Evolutionary conservation across 1,140 invertebrate genomes (phyloP).

Genomic region (Pristionchus pacificus): DNA sequence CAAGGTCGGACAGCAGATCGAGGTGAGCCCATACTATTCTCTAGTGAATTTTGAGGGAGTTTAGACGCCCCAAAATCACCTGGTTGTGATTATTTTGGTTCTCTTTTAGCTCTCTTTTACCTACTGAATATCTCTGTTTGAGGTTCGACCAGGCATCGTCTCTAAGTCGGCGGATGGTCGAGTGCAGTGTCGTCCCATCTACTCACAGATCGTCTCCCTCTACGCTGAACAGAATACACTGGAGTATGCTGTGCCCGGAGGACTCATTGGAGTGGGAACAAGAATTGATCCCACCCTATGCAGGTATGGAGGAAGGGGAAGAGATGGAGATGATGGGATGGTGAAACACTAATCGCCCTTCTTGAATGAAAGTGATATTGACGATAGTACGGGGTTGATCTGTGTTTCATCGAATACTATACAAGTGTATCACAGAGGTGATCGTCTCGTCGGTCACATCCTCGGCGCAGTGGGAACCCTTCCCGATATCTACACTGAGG

Average conservation of each 20-base stretch:
- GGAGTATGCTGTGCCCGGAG: constrained; percentile 96
- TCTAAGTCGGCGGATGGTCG: constrained; percentile 93
- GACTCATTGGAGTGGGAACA: constrained; percentile 88
- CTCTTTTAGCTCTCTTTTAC: too few relatives aligned
- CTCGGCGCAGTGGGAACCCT: constrained; percentile 92
- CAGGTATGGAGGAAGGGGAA: constrained; percentile 41
- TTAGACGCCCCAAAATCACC: too few relatives aligned
- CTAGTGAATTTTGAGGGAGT: too few relatives aligned
- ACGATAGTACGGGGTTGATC: too few relatives aligned
- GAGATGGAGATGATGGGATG: too few relatives aligned
- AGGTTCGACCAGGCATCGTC: constrained; percentile 83
- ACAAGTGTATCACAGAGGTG: constrained; percentile 67
- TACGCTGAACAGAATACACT: constrained; percentile 98
- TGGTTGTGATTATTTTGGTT: too few relatives aligned
- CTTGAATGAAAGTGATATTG: too few relatives aligned
- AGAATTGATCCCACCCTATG: constrained; percentile 98
- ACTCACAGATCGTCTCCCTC: constrained; percentile 92
- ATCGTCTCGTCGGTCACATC: constrained; percentile 88
- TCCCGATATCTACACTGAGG: constrained; percentile 92
- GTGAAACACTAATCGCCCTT: too few relatives aligned
- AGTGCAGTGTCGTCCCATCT: constrained; percentile 89
- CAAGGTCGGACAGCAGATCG: constrained; percentile 77
- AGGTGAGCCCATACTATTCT: too few relatives aligned
- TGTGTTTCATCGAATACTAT: background rate
- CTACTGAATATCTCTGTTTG: too few relatives aligned